These are phyloP conservation scores for Oriolus oriolus DNA, from an alignment of 2,113 vertebrate genomes.

Conservation along the genomic window DNA sequence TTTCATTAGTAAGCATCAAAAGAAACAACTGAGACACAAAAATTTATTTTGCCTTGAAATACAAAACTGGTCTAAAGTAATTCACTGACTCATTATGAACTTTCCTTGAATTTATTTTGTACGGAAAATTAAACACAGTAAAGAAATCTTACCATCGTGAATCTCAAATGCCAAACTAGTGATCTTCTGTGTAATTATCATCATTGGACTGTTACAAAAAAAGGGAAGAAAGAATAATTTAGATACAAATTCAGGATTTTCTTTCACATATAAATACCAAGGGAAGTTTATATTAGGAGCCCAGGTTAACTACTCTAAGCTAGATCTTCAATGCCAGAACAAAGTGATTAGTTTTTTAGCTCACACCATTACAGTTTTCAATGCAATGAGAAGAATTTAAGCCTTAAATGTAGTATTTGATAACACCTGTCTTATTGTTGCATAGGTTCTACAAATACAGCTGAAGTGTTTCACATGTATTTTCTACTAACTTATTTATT, in stretches of 20 bases:
- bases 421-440: not conserved
- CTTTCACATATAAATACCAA: not conserved
- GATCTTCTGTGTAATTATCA: conserved; percentile 99
- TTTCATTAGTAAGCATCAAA: not conserved
- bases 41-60: not conserved
- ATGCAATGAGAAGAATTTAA: not conserved
- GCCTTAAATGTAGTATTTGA: not conserved
- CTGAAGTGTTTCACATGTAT: not conserved
- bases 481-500: not conserved
- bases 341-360: not conserved
- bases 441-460: not conserved
- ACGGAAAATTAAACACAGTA: not conserved
- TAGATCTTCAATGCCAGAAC: not conserved
- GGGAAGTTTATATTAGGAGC: not conserved
- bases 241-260: not conserved
- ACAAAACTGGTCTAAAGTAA: not conserved
- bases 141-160: conserved; percentile 87
- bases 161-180: conserved; percentile 96
- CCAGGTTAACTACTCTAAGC: not conserved
- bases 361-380: not conserved
- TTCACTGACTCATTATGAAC: not conserved
- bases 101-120: not conserved
- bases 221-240: not conserved
- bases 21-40: not conserved
- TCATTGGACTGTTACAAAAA: conserved; percentile 86